phyloP scores from a whole-genome alignment of 2,888 invertebrate species.

The Rhamnusium bicolor region DNA sequence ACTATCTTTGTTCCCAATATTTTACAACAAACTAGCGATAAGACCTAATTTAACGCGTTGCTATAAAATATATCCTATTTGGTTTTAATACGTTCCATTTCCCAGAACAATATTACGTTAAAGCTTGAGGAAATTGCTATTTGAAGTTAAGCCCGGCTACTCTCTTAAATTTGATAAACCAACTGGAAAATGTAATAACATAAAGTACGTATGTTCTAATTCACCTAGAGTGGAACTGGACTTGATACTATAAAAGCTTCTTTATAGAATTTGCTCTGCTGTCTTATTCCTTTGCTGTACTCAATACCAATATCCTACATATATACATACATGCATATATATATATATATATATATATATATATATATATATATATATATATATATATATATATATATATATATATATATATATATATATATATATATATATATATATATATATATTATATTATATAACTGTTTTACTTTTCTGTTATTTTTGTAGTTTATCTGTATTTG shows the following conservation, averaged over 20 bases:
- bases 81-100: constrained; percentile 37
- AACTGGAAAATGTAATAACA: constrained; percentile 40
- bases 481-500: too few relatives aligned
- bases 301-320: background rate
- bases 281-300: background rate
- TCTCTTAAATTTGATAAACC: constrained; percentile 45
- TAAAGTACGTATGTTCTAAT: constrained; percentile 30
- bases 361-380: too few relatives aligned
- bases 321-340: too few relatives aligned
- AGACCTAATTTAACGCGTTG: constrained; percentile 39
- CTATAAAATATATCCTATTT: constrained; percentile 35
- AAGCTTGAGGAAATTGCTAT: constrained; percentile 39
- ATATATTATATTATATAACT: too few relatives aligned
- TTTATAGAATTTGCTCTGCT: background rate
- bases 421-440: too few relatives aligned
- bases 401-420: too few relatives aligned
- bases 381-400: too few relatives aligned
- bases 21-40: constrained; percentile 25
- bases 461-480: too few relatives aligned
- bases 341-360: too few relatives aligned
- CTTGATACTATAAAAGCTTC: constrained; percentile 3
- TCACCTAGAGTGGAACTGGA: constrained; percentile 21
- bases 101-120: constrained; percentile 37
- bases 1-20: too few relatives aligned
- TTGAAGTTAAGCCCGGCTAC: constrained; percentile 41